A percentile compares a stretch with the other conserved stretches of the same genome.
Conservation (phyloP, 2,888 invertebrate genomes). For the Eilema depressum region DNA sequence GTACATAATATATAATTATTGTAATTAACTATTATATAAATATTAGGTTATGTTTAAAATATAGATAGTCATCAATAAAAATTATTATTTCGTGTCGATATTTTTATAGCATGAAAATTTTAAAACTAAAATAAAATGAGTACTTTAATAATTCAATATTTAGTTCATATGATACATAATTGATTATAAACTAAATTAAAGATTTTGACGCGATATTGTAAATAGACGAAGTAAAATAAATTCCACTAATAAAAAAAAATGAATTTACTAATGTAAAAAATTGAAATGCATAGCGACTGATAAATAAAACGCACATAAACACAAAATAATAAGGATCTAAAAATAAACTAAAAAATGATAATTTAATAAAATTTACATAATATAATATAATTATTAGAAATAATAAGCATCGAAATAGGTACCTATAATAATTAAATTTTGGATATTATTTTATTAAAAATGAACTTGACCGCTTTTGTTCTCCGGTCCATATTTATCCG, state of each 20-base stretch:
- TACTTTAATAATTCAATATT: background rate
- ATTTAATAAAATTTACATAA: background rate
- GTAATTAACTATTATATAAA: background rate
- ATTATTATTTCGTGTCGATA: too few species aligned
- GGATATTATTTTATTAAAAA: too few species aligned
- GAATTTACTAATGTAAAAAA: background rate
- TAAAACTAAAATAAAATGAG: background rate
- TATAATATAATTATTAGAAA: too few species aligned
- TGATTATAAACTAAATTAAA: too few species aligned
- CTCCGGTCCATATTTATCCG: too few species aligned
- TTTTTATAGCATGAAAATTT: background rate
- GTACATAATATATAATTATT: conserved; percentile 24
- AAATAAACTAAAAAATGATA: background rate
- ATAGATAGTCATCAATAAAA: background rate
- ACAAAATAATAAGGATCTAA: background rate
- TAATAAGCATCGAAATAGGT: too few species aligned
- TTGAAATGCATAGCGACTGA: background rate
- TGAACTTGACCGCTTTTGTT: too few species aligned
- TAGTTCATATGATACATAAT: too few species aligned
- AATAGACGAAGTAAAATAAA: background rate
- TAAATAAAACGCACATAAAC: background rate
- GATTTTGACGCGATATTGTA: background rate
- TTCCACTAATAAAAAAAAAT: background rate
- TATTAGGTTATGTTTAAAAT: background rate
- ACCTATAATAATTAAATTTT: too few species aligned